phyloP scores from a whole-genome alignment of 30 jellyfish, hydroid and myxozoan species.

The Phacellophora camtschatica region DNA sequence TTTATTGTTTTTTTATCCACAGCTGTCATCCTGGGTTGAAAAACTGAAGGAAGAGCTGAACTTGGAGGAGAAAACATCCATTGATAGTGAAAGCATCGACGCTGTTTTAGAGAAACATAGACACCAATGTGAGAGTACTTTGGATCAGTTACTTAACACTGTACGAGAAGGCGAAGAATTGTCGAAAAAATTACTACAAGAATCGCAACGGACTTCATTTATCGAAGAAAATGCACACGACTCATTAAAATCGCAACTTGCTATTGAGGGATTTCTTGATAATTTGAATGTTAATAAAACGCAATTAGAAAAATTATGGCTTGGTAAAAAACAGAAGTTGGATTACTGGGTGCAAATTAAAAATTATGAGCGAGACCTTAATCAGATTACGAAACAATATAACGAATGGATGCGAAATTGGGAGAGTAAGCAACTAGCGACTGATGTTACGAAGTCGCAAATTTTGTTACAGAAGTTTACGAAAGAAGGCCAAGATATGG shows the following conservation, averaged over 20 bases:
- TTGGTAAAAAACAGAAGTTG: slow-evolving; percentile 77
- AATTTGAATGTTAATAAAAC: slow-evolving; percentile 66
- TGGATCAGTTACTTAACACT: slow-evolving; percentile 78
- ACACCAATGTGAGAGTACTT: slow-evolving; percentile 84
- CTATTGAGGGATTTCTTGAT: slow-evolving; percentile 67
- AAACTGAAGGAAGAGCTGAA: slow-evolving; percentile 88
- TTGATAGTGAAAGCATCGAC: slow-evolving; percentile 72
- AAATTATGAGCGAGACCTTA: slow-evolving; percentile 79
- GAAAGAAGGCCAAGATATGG: slow-evolving; percentile 72
- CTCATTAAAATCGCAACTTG: slow-evolving; percentile 57
- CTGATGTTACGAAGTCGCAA: slow-evolving; percentile 84
- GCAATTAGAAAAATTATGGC: slow-evolving; percentile 87
- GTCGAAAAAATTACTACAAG: slow-evolving; percentile 74
- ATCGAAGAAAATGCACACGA: slow-evolving; percentile 8
- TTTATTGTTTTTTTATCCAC: not conserved
- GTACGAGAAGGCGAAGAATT: slow-evolving; percentile 93
- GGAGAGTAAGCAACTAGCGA: slow-evolving; percentile 76
- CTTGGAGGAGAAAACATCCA: slow-evolving; percentile 69
- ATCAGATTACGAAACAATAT: slow-evolving; percentile 20
- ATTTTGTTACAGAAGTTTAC: slow-evolving; percentile 72
- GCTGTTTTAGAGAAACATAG: slow-evolving; percentile 87
- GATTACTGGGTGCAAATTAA: slow-evolving; percentile 96
- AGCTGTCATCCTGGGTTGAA: slow-evolving; percentile 85
- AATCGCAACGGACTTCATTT: slow-evolving; percentile 51
- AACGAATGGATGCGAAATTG: slow-evolving; percentile 70